Evolutionary conservation across 2,797 vertebrate genomes (phyloP), one percentile per base, ranked within the genome.

Genomic region (Catharus ustulatus): DNA sequence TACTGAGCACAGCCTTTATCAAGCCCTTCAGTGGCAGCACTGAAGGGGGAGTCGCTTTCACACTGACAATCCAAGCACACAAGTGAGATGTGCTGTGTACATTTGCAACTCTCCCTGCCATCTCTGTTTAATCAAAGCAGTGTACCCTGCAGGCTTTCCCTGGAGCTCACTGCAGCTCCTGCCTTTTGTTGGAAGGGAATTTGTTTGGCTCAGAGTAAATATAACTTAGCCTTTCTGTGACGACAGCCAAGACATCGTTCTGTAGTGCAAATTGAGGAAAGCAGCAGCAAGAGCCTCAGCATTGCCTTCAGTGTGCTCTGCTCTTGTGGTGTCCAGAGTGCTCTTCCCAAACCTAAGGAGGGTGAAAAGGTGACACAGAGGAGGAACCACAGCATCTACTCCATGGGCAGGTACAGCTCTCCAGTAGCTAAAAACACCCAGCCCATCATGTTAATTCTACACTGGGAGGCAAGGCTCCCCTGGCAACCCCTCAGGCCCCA

Each of bases 121-220:
- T 38, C 52, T 93, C 62, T 38, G 18, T 74, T 93, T 94, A 88
- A 89, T 88, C 78, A 58, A 64, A 86, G 78, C 68, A 72, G 38
- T 16, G 16, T 12, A 24, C 36, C 90, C 84, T 0, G 6, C 71
- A 85, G 88, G 90, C 78, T 92, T 88, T 94, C 59, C 52, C 34
- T 61, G 74, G 90, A 84, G 74, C 75, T 95, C 74, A 52, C 72
- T 74, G 68, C 46, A 73, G 57, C 42, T 79, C 68, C 64, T 93
- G 63, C 75, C 43, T 95, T 89, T 84, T 58, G 45, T 89, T 91
- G 73, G 87, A 80, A 90, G 84, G 73, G 75, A 87, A 61, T 61
- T 59, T 68, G 61, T 87, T 87, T 82, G 78, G 36, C 49, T 71
- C 64, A 71, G 61, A 2, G 1, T 83, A 90, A 87, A 63, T 40